These are phyloP conservation scores for Esox niger DNA, from an alignment of 2,113 vertebrate species.

Conservation along the genomic window DNA sequence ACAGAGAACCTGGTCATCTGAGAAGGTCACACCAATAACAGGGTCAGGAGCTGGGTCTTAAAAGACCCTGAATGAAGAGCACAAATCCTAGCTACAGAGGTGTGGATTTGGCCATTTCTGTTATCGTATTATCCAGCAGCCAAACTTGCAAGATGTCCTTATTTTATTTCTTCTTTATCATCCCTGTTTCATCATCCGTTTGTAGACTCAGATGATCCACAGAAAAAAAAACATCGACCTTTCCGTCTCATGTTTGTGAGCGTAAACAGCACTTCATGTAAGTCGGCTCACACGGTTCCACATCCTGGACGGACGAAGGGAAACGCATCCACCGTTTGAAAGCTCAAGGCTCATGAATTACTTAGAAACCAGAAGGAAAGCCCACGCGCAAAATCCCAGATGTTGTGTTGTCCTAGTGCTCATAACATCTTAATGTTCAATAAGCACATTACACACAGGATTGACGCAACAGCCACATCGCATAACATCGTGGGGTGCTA, in stretches of 20 bases:
- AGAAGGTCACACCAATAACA: slow-evolving; percentile 12
- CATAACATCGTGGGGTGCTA: background rate
- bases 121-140: no score
- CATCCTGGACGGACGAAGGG: background rate
- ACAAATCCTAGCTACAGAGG: background rate
- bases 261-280: no score
- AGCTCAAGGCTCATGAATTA: background rate
- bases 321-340: background rate
- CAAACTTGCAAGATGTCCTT: no score
- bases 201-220: no score
- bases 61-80: background rate
- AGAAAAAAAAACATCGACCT: no score
- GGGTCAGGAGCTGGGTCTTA: background rate
- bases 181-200: no score
- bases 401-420: background rate
- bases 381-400: background rate
- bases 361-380: background rate
- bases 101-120: background rate
- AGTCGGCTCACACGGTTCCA: no score
- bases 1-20: slow-evolving; percentile 3
- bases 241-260: no score
- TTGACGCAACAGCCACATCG: background rate
- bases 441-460: background rate
- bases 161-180: no score
- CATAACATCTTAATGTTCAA: slow-evolving; percentile 3